phyloP scores from a whole-genome alignment of 2,888 invertebrate species.

The Synergus gifuensis region DNA sequence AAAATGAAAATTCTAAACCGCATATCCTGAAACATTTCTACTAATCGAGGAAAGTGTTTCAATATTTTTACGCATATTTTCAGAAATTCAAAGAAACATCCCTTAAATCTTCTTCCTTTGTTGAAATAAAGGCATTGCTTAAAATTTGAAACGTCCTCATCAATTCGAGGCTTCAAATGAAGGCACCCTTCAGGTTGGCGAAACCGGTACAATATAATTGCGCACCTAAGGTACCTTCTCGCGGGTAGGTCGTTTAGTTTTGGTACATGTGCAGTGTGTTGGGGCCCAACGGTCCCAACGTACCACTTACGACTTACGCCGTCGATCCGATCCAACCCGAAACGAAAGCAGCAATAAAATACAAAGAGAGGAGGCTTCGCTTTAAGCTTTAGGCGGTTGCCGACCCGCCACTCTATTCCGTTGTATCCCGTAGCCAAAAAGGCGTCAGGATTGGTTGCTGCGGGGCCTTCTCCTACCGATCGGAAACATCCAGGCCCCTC shows the following conservation, averaged over 20 bases:
- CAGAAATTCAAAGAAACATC: not conserved
- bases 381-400: conserved; percentile 58
- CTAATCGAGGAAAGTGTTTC: not conserved
- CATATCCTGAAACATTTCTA: not conserved
- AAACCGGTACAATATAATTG: conserved; percentile 51
- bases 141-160: not conserved
- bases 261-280: conserved; percentile 21
- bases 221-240: conserved; percentile 40
- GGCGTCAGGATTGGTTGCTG: conserved; percentile 48
- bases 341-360: conserved; percentile 55
- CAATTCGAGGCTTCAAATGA: conserved; percentile 10
- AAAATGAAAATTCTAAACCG: conserved; percentile 16
- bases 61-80: not conserved
- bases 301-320: conserved; percentile 51
- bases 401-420: conserved; percentile 55
- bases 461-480: conserved; percentile 37
- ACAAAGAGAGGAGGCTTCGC: conserved; percentile 53
- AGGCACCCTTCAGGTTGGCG: not conserved
- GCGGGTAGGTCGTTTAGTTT: conserved; percentile 33
- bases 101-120: too few species aligned
- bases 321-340: conserved; percentile 45
- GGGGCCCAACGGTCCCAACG: conserved; percentile 32
- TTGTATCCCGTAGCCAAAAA: conserved; percentile 49
- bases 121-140: too few species aligned
- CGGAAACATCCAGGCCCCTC: conserved; percentile 48